Conservation (phyloP, 2,888 invertebrate species). For the Dolichomitus sp. region DNA sequence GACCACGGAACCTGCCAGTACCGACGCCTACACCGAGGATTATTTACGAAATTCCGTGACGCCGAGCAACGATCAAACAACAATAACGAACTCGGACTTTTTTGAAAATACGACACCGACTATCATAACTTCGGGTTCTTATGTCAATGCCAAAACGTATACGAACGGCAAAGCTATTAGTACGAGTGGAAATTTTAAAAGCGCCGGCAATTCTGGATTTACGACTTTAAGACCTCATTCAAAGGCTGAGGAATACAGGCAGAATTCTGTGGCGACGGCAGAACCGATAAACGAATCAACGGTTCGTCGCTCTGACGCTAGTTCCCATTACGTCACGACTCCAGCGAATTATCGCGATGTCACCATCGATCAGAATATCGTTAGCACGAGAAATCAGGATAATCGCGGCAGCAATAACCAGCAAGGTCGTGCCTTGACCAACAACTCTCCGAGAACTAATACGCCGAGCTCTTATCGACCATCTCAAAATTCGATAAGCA, state of each 20-base stretch:
- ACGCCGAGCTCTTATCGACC: conserved; percentile 67
- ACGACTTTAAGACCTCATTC: conserved; percentile 49
- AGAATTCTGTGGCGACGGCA: conserved; percentile 53
- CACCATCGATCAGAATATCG: conserved; percentile 53
- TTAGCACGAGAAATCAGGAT: conserved; percentile 39
- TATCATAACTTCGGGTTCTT: conserved; percentile 59
- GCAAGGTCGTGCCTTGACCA: conserved; percentile 62
- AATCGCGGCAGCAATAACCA: conserved; percentile 39
- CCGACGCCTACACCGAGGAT: conserved; percentile 52
- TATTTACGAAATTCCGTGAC: conserved; percentile 60
- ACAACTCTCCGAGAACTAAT: conserved; percentile 66
- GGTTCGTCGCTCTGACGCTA: conserved; percentile 31
- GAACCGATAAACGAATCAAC: conserved; percentile 40
- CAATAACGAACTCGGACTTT: conserved; percentile 66
- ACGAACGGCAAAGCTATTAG: conserved; percentile 32
- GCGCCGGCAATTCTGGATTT: conserved; percentile 32
- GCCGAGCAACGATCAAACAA: conserved; percentile 64
- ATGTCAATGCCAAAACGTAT: conserved; percentile 56
- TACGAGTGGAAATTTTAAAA: conserved; percentile 9
- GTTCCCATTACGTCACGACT: conserved; percentile 39
- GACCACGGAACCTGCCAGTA: conserved; percentile 80
- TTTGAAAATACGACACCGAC: conserved; percentile 65
- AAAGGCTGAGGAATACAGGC: conserved; percentile 51
- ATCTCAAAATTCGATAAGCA: conserved; percentile 74
- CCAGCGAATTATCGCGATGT: conserved; percentile 44